phyloP scores from a whole-genome alignment of 2,797 vertebrate genomes.

The Bradypus variegatus region DNA sequence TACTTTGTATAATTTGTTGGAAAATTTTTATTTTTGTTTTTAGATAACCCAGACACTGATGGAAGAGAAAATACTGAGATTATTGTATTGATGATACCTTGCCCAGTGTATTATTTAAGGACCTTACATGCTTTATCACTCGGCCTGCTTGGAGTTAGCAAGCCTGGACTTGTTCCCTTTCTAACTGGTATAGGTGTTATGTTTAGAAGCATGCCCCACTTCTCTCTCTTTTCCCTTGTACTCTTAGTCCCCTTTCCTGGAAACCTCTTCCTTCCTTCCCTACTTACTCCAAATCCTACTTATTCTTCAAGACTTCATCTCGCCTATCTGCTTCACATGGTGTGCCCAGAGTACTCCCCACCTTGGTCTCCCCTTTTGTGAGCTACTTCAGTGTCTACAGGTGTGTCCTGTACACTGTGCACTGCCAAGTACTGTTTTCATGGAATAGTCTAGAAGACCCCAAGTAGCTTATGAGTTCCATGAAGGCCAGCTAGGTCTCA shows the following conservation, averaged over 20 bases:
- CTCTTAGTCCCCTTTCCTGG: not conserved
- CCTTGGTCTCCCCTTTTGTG: not conserved
- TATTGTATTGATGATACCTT: not conserved
- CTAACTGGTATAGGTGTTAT: not conserved
- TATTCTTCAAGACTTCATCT: not conserved
- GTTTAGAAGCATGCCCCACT: not conserved
- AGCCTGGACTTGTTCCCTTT: not conserved
- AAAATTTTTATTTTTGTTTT: conserved; percentile 2
- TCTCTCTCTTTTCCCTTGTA: not conserved
- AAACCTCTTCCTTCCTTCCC: not conserved
- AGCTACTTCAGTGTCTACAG: not conserved
- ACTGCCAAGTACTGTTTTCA: not conserved
- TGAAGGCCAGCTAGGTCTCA: not conserved
- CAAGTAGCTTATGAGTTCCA: not conserved
- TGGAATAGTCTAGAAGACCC: not conserved
- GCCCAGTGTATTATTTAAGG: not conserved
- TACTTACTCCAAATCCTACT: not conserved
- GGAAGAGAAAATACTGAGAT: not conserved
- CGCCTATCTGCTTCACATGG: not conserved
- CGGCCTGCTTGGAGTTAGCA: not conserved
- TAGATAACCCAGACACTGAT: not conserved
- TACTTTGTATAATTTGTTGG: not conserved
- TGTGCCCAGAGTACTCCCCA: not conserved
- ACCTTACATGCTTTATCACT: not conserved
- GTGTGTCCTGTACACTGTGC: not conserved